Conservation (phyloP, 1,140 invertebrate species). For the Druon quercuslanigerum region DNA sequence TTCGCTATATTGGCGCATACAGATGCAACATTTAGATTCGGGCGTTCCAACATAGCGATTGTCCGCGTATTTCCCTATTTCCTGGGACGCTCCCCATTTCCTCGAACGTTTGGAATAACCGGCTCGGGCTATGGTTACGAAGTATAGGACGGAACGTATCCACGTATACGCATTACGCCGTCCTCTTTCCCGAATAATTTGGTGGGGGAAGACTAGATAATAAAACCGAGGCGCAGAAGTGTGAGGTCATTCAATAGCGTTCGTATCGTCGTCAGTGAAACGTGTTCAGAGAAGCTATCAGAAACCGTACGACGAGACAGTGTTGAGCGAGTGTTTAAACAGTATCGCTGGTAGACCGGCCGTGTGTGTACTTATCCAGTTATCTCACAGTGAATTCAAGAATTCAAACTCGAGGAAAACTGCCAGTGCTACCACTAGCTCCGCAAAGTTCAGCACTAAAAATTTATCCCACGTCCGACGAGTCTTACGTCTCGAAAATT, state of each 20-base stretch:
- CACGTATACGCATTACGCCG: not conserved
- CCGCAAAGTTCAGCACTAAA: too few relatives aligned
- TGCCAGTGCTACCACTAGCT: too few relatives aligned
- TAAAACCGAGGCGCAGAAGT: slow-evolving; percentile 39
- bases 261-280: not conserved
- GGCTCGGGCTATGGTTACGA: not conserved
- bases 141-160: slow-evolving; percentile 11
- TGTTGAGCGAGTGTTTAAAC: not conserved
- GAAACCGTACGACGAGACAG: too few relatives aligned
- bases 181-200: not conserved
- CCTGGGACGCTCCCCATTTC: not conserved
- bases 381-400: too few relatives aligned
- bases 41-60: not conserved
- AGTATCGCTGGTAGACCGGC: not conserved
- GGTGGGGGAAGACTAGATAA: slow-evolving; percentile 14
- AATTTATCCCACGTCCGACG: too few relatives aligned
- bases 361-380: not conserved
- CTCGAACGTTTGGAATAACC: slow-evolving; percentile 1
- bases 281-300: not conserved
- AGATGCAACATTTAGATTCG: not conserved
- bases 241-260: slow-evolving; percentile 36
- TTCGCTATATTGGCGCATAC: not conserved
- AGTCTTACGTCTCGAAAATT: too few relatives aligned
- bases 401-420: too few relatives aligned
- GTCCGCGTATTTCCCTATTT: slow-evolving; percentile 25